Evolutionary conservation across 1,140 invertebrate species (phyloP).

Genomic region (Ips typographus): DNA sequence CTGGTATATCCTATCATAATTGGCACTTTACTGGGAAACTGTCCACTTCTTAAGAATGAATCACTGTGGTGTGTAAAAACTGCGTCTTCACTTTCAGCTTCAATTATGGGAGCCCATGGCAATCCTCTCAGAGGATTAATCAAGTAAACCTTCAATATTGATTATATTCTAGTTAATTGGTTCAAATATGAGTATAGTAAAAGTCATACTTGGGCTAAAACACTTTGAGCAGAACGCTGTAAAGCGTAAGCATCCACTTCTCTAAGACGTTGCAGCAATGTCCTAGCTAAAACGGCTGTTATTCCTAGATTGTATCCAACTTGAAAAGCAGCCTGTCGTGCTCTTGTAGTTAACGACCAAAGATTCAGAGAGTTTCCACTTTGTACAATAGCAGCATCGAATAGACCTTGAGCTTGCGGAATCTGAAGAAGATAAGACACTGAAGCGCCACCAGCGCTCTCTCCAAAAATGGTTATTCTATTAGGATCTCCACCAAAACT

Average conservation of each 20-base stretch:
- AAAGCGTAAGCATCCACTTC: conserved; percentile 20
- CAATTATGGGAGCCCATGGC: conserved; percentile 25
- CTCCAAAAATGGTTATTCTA: conserved; percentile 38
- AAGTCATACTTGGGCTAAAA: conserved; percentile 1
- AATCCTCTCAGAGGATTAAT: conserved; percentile 29
- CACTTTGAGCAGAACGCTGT: not conserved
- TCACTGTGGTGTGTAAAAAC: conserved; percentile 24
- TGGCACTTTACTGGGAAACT: conserved; percentile 32
- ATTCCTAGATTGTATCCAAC: conserved; percentile 23
- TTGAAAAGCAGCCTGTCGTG: conserved; percentile 15
- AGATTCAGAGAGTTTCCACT: conserved; percentile 30
- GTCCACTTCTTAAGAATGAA: conserved; percentile 17
- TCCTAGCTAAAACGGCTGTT: conserved; percentile 6
- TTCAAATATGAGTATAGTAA: not conserved
- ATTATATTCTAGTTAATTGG: no score
- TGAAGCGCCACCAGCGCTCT: conserved; percentile 38
- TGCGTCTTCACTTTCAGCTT: conserved; percentile 23
- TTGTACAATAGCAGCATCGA: conserved; percentile 27
- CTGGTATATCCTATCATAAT: conserved; percentile 34
- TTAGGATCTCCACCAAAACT: conserved; percentile 42
- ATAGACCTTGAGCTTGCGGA: conserved; percentile 30
- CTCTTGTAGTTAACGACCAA: conserved; percentile 26
- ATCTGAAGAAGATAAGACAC: conserved; percentile 34
- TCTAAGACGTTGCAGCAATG: conserved; percentile 11
- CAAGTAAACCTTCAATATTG: not conserved